phyloP scores from a whole-genome alignment of 2,797 vertebrate species.

The Hydrolagus colliei region DNA sequence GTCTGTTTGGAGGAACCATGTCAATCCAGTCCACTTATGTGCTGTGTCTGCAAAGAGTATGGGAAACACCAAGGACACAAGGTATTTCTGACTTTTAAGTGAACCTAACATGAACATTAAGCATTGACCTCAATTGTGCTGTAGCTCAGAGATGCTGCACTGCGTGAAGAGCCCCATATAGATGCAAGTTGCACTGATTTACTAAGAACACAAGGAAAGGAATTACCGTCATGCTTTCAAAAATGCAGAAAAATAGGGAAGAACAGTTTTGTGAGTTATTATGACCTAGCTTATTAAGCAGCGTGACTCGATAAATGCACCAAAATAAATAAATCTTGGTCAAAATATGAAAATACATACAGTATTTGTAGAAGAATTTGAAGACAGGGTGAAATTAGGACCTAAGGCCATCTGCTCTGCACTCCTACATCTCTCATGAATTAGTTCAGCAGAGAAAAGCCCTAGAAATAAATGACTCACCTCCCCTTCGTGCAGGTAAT shows the following conservation, averaged over 20 bases:
- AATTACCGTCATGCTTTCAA: no score
- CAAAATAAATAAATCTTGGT: background rate
- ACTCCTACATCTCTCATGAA: background rate
- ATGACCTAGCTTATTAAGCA: no score
- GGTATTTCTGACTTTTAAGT: slow-evolving; percentile 53
- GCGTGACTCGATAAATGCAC: background rate
- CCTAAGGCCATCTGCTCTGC: background rate
- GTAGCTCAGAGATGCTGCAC: no score
- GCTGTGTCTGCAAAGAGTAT: slow-evolving; percentile 97
- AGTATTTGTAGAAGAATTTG: background rate
- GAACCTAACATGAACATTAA: background rate
- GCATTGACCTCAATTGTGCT: no score
- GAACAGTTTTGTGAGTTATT: no score
- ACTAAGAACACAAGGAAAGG: no score
- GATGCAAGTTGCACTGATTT: no score
- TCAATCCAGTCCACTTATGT: slow-evolving; percentile 87
- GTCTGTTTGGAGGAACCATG: slow-evolving; percentile 92
- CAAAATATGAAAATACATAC: background rate
- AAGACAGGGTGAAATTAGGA: no score
- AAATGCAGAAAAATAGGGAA: no score
- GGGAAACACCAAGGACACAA: slow-evolving; percentile 98
- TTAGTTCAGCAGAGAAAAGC: background rate
- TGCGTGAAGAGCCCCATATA: no score
- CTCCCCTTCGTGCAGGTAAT: background rate
- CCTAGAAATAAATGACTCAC: background rate